These are phyloP conservation scores for Peromyscus californicus DNA, from an alignment of 2,113 vertebrate genomes.

Conservation along the genomic window DNA sequence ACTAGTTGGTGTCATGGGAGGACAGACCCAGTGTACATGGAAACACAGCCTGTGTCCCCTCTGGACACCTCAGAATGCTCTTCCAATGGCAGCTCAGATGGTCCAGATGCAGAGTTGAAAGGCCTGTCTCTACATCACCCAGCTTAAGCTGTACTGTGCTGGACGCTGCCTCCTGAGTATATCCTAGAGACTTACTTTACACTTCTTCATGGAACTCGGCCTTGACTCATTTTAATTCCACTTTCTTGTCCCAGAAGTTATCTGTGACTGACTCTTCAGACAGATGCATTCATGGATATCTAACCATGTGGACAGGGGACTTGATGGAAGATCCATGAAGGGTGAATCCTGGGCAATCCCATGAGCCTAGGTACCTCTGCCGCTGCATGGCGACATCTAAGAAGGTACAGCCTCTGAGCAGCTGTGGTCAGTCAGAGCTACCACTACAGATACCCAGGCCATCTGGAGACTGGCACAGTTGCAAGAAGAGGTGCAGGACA, in stretches of 20 bases:
- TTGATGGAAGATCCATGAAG: neutral
- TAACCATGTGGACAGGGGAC: neutral
- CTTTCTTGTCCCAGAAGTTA: neutral
- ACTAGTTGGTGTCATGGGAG: no score
- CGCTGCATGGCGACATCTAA: neutral
- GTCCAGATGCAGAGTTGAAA: neutral
- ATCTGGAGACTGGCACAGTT: no score
- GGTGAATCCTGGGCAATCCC: neutral
- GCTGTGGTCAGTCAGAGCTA: neutral
- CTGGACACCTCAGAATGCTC: no score
- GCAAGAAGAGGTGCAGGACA: neutral
- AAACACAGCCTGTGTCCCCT: neutral
- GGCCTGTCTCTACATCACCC: neutral
- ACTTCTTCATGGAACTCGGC: neutral
- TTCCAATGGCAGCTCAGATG: neutral
- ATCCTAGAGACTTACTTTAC: neutral
- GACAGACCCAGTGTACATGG: neutral
- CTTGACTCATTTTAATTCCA: neutral
- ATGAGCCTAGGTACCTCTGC: neutral
- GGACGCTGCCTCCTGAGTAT: fast-evolving
- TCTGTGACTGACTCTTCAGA: neutral
- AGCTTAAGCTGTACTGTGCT: fast-evolving
- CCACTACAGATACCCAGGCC: neutral
- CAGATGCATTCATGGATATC: neutral
- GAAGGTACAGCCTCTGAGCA: neutral